These are phyloP conservation scores for Brachystomella parvula DNA, from an alignment of 1,140 invertebrate genomes.

Conservation along the genomic window DNA sequence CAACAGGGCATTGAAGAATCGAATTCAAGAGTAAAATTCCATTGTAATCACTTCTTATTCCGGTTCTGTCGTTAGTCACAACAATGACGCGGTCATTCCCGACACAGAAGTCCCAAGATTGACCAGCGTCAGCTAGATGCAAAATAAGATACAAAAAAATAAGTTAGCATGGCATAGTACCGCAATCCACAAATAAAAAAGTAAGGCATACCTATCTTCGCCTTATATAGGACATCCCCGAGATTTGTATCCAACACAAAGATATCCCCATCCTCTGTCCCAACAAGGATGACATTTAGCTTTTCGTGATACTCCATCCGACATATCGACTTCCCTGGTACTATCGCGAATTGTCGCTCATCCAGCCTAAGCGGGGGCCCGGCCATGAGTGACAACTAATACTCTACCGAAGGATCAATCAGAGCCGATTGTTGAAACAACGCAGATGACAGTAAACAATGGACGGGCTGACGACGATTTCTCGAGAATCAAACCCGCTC, in stretches of 20 bases:
- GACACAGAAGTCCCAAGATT: conserved; percentile 26
- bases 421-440: neutral
- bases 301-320: conserved; percentile 32
- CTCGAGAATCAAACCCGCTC: too few species aligned
- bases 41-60: conserved; percentile 78
- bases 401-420: too few species aligned
- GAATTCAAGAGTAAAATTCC: conserved; percentile 79
- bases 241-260: conserved; percentile 33
- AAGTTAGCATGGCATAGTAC: neutral
- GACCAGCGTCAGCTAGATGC: neutral
- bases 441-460: neutral
- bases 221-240: conserved; percentile 28
- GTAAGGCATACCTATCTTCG: conserved; percentile 21
- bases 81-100: conserved; percentile 29
- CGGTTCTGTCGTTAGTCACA: conserved; percentile 45
- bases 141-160: neutral
- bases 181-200: neutral
- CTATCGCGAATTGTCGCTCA: conserved; percentile 17
- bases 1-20: conserved; percentile 69
- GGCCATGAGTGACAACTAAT: too few species aligned
- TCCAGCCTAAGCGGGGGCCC: conserved; percentile 1
- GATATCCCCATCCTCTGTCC: conserved; percentile 20
- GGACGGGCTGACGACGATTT: too few species aligned
- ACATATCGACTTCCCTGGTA: conserved; percentile 14
- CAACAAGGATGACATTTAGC: conserved; percentile 33